Base-by-base conservation (phyloP, 2,888 invertebrate genomes). In the Leptopilina myrica region DNA sequence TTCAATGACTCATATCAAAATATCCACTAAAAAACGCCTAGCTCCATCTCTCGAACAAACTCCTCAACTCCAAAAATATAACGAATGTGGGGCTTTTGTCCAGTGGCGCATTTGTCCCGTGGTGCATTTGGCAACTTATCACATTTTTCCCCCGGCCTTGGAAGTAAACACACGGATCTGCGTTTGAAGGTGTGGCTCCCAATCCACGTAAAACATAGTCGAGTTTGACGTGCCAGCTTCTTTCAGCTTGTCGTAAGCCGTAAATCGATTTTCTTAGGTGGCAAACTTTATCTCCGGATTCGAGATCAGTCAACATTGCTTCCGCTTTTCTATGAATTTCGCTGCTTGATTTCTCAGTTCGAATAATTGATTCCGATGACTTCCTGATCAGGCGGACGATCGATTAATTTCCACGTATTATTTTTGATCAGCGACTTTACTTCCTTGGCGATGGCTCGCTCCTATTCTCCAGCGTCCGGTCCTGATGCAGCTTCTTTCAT, bases 251-350 rank as follows among this genome's bases (percentile, higher is more conserved):
- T 20, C 62, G 20, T 14, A 77, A 40, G 14, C 62, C 73, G 33
- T 78, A 78, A 9, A 78, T 53, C 8, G 75, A 49, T 53, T 73
- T 78, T 15, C 59, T 78, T n/a, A 78, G 26, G 15, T 26, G 59
- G 26, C 64, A 78, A 56, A 78, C 78, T 33, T 78, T 78, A 56
- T 78, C 46, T 11, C 76, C 67, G 12, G 12, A 12, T 0, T 56
- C 12, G 12, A 80, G 1, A 6, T 76, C 11, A 14, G n/a, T 0
- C 33, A 78, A 8, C 80, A 78, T 80, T 15, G 53, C 6, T 9
- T 43, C 64, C 11, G 78, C 76, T 64, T 84, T 85, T 20, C 81
- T 43, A 53, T 82, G 81, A 11, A 84, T 81, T 9, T 82, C 81
- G 4, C 78, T 78, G 11, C 75, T 62, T 26, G 77, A 79, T 43